These are phyloP conservation scores for Germaria angustata DNA, from an alignment of 2,888 invertebrate species.

Conservation along the genomic window DNA sequence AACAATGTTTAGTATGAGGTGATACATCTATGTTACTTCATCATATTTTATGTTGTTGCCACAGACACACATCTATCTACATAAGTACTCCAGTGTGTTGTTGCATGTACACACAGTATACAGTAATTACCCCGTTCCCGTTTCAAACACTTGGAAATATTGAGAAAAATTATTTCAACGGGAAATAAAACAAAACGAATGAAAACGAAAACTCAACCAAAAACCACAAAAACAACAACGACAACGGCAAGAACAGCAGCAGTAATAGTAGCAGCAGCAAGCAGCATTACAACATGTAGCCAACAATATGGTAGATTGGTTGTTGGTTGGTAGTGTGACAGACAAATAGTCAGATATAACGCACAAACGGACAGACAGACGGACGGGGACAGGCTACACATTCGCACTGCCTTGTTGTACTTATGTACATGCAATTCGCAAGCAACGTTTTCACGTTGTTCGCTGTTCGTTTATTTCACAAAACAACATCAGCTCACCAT, in stretches of 20 bases:
- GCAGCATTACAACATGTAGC: slow-evolving; percentile 41
- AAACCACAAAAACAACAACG: slow-evolving; percentile 52
- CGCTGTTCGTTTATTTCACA: slow-evolving; percentile 39
- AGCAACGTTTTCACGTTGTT: slow-evolving; percentile 1
- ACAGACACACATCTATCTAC: background rate
- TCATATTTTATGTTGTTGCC: slow-evolving; percentile 34
- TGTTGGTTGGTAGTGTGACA: background rate
- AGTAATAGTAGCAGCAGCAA: background rate
- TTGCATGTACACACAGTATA: background rate
- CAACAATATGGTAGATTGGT: slow-evolving; percentile 24
- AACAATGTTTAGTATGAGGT: slow-evolving; percentile 55
- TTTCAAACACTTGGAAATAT: slow-evolving; percentile 39
- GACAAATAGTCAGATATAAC: too few species aligned
- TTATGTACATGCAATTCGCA: too few species aligned
- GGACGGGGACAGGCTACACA: background rate
- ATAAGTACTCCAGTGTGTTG: background rate
- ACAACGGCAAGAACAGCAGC: slow-evolving; percentile 10
- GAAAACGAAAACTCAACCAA: slow-evolving; percentile 48
- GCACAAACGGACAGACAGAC: background rate
- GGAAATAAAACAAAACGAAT: slow-evolving; percentile 49
- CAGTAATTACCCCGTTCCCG: slow-evolving; percentile 5
- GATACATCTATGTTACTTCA: slow-evolving; percentile 49
- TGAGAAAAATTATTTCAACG: slow-evolving; percentile 47
- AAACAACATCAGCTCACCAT: slow-evolving; percentile 53
- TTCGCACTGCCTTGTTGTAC: slow-evolving; percentile 20